A percentile compares a stretch with the other conserved stretches of the same genome.
Conservation (phyloP, 2,888 invertebrate genomes). For the Drosophila subquinaria region DNA sequence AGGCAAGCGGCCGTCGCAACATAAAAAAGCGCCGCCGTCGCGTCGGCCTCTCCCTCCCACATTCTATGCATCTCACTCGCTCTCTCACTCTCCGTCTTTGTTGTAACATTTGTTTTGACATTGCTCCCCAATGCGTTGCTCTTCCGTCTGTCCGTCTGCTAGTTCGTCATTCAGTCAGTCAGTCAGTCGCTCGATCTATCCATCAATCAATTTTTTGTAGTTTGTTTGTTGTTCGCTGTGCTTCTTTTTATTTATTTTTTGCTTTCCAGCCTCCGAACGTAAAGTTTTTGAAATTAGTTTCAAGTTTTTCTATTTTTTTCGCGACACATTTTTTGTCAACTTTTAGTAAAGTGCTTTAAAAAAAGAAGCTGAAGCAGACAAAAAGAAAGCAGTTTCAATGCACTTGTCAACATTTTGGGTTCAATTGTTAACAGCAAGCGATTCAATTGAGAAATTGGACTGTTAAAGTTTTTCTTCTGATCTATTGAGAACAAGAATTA, state of each 20-base stretch:
- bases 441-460: background rate
- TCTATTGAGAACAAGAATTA: background rate
- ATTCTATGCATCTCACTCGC: background rate
- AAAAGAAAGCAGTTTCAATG: constrained; percentile 26
- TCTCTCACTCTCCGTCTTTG: constrained; percentile 22
- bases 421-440: constrained; percentile 21
- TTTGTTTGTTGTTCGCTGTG: constrained; percentile 45
- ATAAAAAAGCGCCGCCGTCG: constrained; percentile 57
- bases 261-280: constrained; percentile 45
- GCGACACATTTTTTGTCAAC: constrained; percentile 38
- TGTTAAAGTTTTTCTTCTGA: background rate
- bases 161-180: constrained; percentile 26
- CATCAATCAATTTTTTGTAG: constrained; percentile 52
- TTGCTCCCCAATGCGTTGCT: constrained; percentile 28
- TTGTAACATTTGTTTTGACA: constrained; percentile 65
- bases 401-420: constrained; percentile 48
- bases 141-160: constrained; percentile 34
- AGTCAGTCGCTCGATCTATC: constrained; percentile 23
- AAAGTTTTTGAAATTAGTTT: constrained; percentile 79
- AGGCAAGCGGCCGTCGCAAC: constrained; percentile 56
- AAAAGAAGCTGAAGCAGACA: constrained; percentile 1
- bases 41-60: constrained; percentile 13
- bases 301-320: constrained; percentile 53
- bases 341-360: constrained; percentile 45
- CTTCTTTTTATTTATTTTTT: constrained; percentile 17